Evolutionary conservation across 2,797 vertebrate genomes (phyloP).

Genomic region (Chiroxiphia lanceolata): DNA sequence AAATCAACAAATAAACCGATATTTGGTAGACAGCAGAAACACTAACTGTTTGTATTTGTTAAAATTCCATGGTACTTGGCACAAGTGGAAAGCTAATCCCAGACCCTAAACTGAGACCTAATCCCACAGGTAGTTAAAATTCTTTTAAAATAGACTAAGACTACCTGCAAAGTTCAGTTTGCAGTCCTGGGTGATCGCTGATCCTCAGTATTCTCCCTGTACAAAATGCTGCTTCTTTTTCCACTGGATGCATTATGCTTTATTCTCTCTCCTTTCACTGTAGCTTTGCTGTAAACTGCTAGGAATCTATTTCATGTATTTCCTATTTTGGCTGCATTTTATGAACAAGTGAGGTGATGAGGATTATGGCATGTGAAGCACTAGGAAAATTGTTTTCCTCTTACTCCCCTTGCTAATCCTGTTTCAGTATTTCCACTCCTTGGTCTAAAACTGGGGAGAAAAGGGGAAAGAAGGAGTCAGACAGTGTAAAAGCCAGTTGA

Average conservation of each 20-base stretch:
- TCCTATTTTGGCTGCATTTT: background rate
- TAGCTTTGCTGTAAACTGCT: background rate
- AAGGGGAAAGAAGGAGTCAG: background rate
- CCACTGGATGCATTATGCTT: background rate
- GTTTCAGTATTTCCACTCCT: background rate
- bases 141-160: background rate
- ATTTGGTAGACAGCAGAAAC: background rate
- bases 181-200: background rate
- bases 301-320: background rate
- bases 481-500: background rate
- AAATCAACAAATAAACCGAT: conserved; percentile 24
- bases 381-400: background rate
- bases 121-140: background rate
- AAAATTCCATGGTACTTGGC: conserved; percentile 52
- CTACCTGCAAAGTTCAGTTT: background rate
- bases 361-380: background rate
- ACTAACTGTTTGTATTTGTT: conserved; percentile 27
- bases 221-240: background rate
- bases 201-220: background rate
- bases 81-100: conserved; percentile 46
- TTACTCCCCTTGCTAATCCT: background rate
- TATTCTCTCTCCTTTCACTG: background rate
- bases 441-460: background rate
- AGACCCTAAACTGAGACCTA: background rate
- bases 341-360: background rate